These are phyloP conservation scores for Semnopithecus entellus DNA, from an alignment of 2,113 vertebrate species.

Conservation along the genomic window DNA sequence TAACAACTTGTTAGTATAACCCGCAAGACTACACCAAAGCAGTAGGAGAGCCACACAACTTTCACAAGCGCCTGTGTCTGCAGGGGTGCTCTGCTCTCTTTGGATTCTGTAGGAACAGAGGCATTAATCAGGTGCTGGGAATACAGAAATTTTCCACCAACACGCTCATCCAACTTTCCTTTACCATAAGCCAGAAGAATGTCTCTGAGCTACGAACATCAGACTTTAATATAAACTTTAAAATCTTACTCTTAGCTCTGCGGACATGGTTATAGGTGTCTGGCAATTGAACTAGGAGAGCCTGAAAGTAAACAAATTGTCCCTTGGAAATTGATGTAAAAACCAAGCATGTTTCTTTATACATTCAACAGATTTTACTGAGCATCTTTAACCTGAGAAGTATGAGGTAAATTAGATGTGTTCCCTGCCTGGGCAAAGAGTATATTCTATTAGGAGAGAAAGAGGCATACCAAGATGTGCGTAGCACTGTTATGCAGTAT, in stretches of 20 bases:
- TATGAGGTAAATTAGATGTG: not conserved
- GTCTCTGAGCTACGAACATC: conserved; percentile 27
- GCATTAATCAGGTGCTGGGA: not conserved
- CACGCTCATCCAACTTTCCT: conserved; percentile 37
- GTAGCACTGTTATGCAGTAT: not conserved
- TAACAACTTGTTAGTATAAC: conserved; percentile 59
- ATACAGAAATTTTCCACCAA: not conserved
- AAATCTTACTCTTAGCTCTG: not conserved
- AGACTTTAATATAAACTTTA: conserved; percentile 63
- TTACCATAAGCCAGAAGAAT: not conserved
- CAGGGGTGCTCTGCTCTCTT: not conserved
- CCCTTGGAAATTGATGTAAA: conserved; percentile 10
- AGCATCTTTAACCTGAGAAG: not conserved
- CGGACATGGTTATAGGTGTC: not conserved
- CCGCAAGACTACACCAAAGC: conserved; percentile 30
- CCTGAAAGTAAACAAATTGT: conserved; percentile 17
- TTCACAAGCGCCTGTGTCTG: conserved; percentile 34
- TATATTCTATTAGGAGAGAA: not conserved
- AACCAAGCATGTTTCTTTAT: not conserved
- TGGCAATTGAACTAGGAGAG: not conserved
- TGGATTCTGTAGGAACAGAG: conserved; percentile 53
- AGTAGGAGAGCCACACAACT: conserved; percentile 32
- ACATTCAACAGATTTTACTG: not conserved
- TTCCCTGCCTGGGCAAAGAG: not conserved
- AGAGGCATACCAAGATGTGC: not conserved